Evolutionary conservation across 2,888 invertebrate genomes (phyloP).

Genomic region (Tipula unca): DNA sequence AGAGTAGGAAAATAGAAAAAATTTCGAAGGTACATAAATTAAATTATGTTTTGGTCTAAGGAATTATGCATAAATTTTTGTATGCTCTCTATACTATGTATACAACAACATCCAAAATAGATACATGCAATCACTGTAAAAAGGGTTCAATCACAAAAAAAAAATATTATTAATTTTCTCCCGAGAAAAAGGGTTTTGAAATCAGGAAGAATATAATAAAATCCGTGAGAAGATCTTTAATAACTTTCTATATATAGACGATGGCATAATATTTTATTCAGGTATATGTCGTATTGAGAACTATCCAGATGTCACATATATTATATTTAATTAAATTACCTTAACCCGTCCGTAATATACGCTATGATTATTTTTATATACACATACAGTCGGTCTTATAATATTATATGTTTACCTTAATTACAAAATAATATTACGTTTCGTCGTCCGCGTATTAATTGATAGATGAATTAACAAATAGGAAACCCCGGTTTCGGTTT

Average conservation of each 20-base stretch:
- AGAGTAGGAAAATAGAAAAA: neutral
- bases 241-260: neutral
- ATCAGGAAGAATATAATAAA: neutral
- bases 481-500: neutral
- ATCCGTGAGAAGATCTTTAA: neutral
- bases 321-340: neutral
- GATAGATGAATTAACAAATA: neutral
- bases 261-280: neutral
- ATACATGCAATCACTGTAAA: neutral
- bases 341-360: neutral
- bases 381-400: neutral
- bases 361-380: neutral
- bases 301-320: neutral
- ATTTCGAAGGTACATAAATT: neutral
- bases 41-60: slow-evolving; percentile 16
- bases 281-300: neutral
- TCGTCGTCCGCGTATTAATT: neutral
- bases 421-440: neutral
- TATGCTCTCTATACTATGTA: neutral
- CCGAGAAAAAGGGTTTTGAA: neutral
- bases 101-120: neutral
- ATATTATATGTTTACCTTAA: neutral
- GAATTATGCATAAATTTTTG: slow-evolving; percentile 18
- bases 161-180: neutral
- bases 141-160: neutral